Conservation (phyloP, 2,888 invertebrate species). For the Taphrorychus bicolor region DNA sequence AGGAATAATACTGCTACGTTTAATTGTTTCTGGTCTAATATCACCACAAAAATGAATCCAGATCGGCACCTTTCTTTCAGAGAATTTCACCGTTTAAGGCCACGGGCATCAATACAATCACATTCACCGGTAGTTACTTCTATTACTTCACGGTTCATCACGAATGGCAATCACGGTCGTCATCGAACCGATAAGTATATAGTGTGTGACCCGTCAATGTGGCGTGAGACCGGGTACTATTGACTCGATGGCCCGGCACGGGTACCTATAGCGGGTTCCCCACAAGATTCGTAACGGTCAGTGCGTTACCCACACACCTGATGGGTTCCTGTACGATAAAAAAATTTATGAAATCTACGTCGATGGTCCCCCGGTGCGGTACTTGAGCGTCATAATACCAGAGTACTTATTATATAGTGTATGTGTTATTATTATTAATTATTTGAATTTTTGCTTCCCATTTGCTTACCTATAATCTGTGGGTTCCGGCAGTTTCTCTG, state of each 20-base stretch:
- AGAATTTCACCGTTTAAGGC: not conserved
- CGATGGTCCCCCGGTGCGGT: slow-evolving; percentile 3
- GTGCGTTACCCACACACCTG: not conserved
- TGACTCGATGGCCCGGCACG: slow-evolving; percentile 1
- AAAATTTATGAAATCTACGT: not conserved
- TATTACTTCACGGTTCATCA: slow-evolving; percentile 2
- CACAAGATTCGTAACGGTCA: slow-evolving; percentile 18
- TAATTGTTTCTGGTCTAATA: no score
- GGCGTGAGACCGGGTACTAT: not conserved
- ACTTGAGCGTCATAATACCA: no score
- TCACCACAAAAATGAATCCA: not conserved
- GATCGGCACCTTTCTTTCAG: no score
- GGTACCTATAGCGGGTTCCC: slow-evolving; percentile 17
- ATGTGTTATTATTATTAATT: not conserved
- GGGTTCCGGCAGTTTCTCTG: not conserved
- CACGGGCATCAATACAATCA: not conserved
- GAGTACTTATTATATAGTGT: no score
- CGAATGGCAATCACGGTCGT: not conserved
- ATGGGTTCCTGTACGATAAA: not conserved
- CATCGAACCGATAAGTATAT: not conserved
- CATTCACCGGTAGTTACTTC: slow-evolving; percentile 3
- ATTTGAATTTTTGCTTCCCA: not conserved
- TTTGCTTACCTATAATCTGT: not conserved
- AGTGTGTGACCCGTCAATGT: not conserved
- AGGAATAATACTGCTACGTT: no score